Evolutionary conservation across 2,113 vertebrate genomes (phyloP), one percentile per base, ranked within the genome.

Genomic region (Motacilla alba): DNA sequence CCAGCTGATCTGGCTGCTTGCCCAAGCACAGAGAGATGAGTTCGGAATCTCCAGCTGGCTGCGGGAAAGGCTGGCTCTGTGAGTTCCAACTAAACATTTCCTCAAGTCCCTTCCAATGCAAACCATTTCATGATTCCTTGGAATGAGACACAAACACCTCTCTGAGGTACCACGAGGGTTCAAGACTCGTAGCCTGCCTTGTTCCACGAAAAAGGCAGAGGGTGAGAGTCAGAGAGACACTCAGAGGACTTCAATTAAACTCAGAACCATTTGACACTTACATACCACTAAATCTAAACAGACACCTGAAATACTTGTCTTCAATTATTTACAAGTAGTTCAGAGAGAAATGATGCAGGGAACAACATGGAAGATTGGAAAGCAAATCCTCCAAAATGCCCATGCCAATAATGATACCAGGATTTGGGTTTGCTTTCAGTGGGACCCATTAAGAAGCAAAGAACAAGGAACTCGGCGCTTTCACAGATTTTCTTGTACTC

Each of bases 11-110:
- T 39, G 0, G 27, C 47, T 2, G 4, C 43, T 4, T 1, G 24
- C 24, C 53, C 72, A 16, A 37, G 20, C 13, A 41, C 3, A 3
- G 31, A 21, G 17, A 1, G 1, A 10, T 1, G 2, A 4, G 4
- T 23, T 6, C 14, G 27, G 39, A 18, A 39, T 1, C 18, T 3
- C 10, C 15, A 20, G 14, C 53, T 52, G 44, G 22, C 87, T 56
- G 55, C 19, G 43, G 53, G 59, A 64, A 46, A 39, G 39, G 33
- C 18, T 52, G 84, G 41, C 35, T 33, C 7, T 19, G 49, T 4
- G 27, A 23, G 33, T 7, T 46, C 52, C 44, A 59, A 20, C 2
- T 5, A 11, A 81, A 59, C 19, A 15, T 17, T 13, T 52, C 9
- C 31, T 28, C 2, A 66, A 23, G 44, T 27, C 44, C 35, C 33